Percentiles rank a stretch among this genome's conserved stretches.
phyloP scores from a whole-genome alignment of 2,797 vertebrate species.

The Anguilla marmorata region DNA sequence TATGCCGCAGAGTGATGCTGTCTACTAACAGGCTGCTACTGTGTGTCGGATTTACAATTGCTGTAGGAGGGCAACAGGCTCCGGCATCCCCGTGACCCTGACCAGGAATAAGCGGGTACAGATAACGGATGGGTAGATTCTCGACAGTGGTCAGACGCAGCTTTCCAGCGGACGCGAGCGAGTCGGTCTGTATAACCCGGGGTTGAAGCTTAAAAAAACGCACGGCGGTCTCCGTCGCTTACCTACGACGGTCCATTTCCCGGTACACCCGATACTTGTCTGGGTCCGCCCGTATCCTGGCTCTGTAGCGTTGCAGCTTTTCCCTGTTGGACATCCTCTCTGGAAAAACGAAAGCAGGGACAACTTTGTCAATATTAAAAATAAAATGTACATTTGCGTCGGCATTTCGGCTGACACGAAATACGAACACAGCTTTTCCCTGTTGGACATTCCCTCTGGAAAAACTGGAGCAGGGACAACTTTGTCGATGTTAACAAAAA shows the following conservation, averaged over 20 bases:
- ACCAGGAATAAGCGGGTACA: too few relatives aligned
- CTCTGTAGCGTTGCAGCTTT: constrained; percentile 13
- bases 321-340: constrained; percentile 14
- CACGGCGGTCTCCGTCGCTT: neutral
- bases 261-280: neutral
- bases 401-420: neutral
- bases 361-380: neutral
- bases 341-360: neutral
- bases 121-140: neutral
- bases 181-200: neutral
- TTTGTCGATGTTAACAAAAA: neutral
- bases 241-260: constrained; percentile 17
- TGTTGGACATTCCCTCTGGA: neutral
- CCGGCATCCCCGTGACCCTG: too few relatives aligned
- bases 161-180: neutral
- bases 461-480: neutral
- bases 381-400: neutral
- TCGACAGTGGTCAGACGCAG: neutral
- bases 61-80: too few relatives aligned
- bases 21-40: too few relatives aligned
- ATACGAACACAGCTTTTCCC: neutral
- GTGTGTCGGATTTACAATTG: too few relatives aligned
- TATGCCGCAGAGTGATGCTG: too few relatives aligned
- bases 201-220: too few relatives aligned
- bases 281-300: constrained; percentile 27